Evolutionary conservation across 2,888 invertebrate species (phyloP).

Genomic region (Sthenelais limicola): DNA sequence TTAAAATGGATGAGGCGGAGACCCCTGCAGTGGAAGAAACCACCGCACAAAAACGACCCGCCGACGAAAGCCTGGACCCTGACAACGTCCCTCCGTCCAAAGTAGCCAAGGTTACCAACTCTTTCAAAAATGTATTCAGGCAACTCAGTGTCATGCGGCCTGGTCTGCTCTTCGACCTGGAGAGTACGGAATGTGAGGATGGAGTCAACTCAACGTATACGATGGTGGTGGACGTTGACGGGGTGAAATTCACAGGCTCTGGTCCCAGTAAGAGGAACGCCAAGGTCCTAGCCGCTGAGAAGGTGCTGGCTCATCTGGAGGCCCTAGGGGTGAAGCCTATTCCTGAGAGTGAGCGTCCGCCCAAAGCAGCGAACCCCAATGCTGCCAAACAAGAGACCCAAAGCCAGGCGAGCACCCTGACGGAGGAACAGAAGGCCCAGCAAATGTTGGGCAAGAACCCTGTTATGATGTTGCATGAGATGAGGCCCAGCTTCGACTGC

Average conservation of each 20-base stretch:
- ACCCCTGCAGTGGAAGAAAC: background rate
- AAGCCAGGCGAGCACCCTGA: background rate
- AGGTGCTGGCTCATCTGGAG: constrained; percentile 25
- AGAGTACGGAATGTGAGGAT: background rate
- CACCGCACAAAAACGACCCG: background rate
- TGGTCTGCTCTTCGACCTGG: constrained; percentile 25
- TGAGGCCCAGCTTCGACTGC: constrained; percentile 18
- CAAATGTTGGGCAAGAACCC: constrained; percentile 28
- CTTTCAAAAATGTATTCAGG: constrained; percentile 30
- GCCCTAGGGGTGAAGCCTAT: constrained; percentile 23
- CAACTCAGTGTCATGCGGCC: constrained; percentile 31
- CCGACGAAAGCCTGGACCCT: background rate
- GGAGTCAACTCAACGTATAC: background rate
- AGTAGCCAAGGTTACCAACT: constrained; percentile 10
- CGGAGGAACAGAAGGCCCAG: constrained; percentile 21
- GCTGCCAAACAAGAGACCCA: background rate
- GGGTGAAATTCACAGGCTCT: constrained; percentile 6
- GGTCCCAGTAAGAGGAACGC: constrained; percentile 27
- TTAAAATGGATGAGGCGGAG: background rate
- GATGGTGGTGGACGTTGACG: constrained; percentile 22
- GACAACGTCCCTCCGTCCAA: constrained; percentile 4
- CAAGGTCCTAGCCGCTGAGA: constrained; percentile 26
- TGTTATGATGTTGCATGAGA: constrained; percentile 30
- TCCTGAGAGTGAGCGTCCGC: background rate
- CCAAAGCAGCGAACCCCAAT: background rate